Percentiles rank a stretch among this genome's conserved stretches.
These are phyloP conservation scores for Amphiduros pacificus DNA, from an alignment of 2,888 invertebrate species.

Conservation along the genomic window DNA sequence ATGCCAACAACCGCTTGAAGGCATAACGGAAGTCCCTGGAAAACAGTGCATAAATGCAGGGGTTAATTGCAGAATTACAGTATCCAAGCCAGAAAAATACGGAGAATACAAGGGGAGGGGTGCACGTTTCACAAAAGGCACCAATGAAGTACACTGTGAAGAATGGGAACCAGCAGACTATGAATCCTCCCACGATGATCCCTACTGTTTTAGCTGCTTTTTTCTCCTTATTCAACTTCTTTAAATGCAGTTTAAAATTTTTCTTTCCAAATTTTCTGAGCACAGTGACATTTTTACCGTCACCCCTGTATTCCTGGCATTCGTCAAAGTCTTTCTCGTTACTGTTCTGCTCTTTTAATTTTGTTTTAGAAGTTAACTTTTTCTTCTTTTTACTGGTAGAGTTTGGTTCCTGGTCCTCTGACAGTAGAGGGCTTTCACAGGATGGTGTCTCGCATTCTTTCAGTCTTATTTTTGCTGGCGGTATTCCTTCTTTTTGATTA, in stretches of 20 bases:
- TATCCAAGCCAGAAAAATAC: constrained; percentile 96
- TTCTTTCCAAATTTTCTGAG: constrained; percentile 47
- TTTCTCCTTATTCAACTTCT: constrained; percentile 84
- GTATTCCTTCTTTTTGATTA: no score
- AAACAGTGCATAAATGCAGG: constrained; percentile 91
- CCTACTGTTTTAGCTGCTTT: constrained; percentile 96
- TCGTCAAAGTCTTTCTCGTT: no score
- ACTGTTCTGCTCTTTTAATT: no score
- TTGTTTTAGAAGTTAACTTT: no score
- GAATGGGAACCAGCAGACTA: constrained; percentile 95
- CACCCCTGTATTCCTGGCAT: not conserved
- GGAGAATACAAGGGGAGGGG: constrained; percentile 82
- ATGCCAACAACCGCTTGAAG: constrained; percentile 83
- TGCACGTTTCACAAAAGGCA: constrained; percentile 78
- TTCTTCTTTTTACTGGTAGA: no score
- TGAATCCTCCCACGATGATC: constrained; percentile 96
- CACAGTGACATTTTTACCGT: constrained; percentile 2
- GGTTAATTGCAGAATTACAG: constrained; percentile 95
- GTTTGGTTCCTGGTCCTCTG: no score
- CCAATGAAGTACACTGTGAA: constrained; percentile 91
- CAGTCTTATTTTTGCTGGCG: no score
- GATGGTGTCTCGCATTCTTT: no score
- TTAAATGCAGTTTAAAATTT: constrained; percentile 85
- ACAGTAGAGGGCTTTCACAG: no score
- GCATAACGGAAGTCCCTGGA: constrained; percentile 94